These are phyloP conservation scores for Melipona bicolor DNA, from an alignment of 2,888 invertebrate species.

Conservation along the genomic window DNA sequence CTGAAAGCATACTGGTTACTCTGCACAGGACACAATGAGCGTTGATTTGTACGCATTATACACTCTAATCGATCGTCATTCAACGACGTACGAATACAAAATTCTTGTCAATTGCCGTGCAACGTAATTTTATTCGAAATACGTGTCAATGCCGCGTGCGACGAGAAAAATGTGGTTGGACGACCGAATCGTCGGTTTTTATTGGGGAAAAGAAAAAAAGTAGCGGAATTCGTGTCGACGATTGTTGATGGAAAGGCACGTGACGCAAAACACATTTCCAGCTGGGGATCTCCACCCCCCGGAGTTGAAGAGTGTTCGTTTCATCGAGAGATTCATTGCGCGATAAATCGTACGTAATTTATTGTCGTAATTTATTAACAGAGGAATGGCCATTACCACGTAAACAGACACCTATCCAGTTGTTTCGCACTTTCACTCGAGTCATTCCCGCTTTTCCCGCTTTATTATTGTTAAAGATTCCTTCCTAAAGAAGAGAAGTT, in stretches of 20 bases:
- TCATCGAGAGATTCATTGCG: neutral
- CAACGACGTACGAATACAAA: neutral
- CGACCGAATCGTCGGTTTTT: constrained; percentile 11
- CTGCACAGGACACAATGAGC: neutral
- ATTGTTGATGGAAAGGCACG: neutral
- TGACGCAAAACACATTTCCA: constrained; percentile 15
- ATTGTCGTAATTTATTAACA: neutral
- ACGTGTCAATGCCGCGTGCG: constrained; percentile 29
- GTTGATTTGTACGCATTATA: neutral
- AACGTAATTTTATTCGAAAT: neutral
- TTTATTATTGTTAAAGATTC: neutral
- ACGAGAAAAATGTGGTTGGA: neutral
- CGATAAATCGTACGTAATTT: constrained; percentile 19
- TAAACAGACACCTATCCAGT: neutral
- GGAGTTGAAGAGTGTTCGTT: neutral
- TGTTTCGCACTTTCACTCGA: neutral
- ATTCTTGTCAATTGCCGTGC: neutral
- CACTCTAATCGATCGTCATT: neutral
- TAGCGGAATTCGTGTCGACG: neutral
- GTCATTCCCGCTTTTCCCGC: too few species aligned
- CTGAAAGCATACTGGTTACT: neutral
- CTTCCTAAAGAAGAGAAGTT: too few species aligned
- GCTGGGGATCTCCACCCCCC: neutral
- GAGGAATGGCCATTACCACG: neutral
- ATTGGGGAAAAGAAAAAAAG: neutral